These are phyloP conservation scores for Microplitis deprimator DNA, from an alignment of 2,888 invertebrate species.

Conservation along the genomic window DNA sequence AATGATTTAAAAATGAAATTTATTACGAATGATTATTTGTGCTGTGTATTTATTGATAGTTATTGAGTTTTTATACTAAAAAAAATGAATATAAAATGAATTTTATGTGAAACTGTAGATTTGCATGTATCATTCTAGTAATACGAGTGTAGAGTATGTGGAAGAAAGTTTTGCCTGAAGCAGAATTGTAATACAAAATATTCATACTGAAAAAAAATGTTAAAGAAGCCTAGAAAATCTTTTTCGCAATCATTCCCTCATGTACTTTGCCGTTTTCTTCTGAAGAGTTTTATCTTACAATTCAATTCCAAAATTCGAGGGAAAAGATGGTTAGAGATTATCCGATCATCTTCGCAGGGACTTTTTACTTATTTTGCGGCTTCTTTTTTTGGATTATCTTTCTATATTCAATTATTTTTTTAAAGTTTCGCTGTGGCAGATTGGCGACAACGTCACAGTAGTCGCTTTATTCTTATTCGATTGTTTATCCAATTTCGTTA, in stretches of 20 bases:
- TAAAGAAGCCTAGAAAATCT: slow-evolving; percentile 9
- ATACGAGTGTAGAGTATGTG: not conserved
- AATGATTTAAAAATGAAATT: not conserved
- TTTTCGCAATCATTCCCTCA: slow-evolving; percentile 7
- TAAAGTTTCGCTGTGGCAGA: too few relatives aligned
- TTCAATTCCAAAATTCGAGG: not conserved
- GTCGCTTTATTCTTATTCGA: too few relatives aligned
- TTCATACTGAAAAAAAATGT: not conserved
- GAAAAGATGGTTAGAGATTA: not conserved
- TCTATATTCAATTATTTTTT: not conserved
- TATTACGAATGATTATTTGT: not conserved
- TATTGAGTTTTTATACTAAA: not conserved
- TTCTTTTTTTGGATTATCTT: not conserved
- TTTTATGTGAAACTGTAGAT: not conserved
- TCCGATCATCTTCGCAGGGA: not conserved
- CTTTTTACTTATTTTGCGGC: not conserved
- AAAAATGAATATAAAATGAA: not conserved
- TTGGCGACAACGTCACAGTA: too few relatives aligned
- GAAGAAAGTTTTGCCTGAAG: not conserved
- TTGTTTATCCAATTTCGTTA: too few relatives aligned
- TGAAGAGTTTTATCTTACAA: not conserved
- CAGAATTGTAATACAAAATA: not conserved
- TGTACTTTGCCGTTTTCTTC: not conserved
- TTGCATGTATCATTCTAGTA: not conserved
- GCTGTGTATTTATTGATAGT: too few relatives aligned